Evolutionary conservation across 2,113 vertebrate species (phyloP), one percentile per base, ranked within the genome.

Genomic region (Corythornis madagascariensis): DNA sequence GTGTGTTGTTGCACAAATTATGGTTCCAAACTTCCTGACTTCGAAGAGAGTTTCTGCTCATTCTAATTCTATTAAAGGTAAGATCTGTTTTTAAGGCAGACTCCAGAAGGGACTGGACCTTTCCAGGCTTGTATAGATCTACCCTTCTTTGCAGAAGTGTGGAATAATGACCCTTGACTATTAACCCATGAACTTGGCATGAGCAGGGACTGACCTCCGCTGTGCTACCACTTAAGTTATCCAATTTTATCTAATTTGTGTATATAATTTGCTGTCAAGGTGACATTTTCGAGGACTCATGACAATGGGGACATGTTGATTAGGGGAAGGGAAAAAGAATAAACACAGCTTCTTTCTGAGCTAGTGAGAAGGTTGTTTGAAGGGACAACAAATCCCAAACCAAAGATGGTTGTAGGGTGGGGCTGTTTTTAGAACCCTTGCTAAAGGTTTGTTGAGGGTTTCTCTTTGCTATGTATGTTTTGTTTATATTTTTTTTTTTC

Each of bases 231-330:
- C 90, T 89, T 47, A 50, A 76, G 33, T 28, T 75, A 52, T 16
- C 38, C 67, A 77, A 71, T 84, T 92, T 85, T 33, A 40, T 77
- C 71, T 87, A 71, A 53, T 94, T 83, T 73, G 47, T 75, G 70
- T 40, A 60, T 21, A 31, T 76, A 63, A 91, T 92, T 84, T 70
- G 29, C 75, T 96, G 84, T 33, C 56, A 83, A 96, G 77, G 84
- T 95, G 93, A 87, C 63, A 73, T 91, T 93, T 45, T 29, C 0
- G 1, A 90, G 71, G 50, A 43, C 9, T 80, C 4, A 3, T 47
- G 56, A 38, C 7, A 13, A 65, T 35, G 20, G 78, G 53, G 81
- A 38, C 0, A 0, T 13, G 45, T 75, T 72, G 33, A 88, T 86
- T 69, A 89, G 71, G 50, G 33, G 42, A 70, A 83, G 22, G 31